Base-by-base conservation (phyloP, 2,888 invertebrate genomes). In the Cheiracanthium punctorium region DNA sequence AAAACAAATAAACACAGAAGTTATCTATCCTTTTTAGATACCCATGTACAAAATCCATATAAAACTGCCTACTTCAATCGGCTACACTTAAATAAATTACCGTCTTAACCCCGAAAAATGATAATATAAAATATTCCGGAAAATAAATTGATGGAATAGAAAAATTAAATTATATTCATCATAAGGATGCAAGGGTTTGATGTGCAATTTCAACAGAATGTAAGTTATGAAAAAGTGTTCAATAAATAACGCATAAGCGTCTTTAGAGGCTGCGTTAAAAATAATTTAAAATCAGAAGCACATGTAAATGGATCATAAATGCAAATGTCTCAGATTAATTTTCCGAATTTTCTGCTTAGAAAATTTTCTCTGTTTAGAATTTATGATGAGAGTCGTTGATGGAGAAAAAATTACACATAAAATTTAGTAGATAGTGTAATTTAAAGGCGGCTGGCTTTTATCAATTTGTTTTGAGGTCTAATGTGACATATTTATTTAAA, bases 301-400 rank as follows among this genome's bases (percentile, higher is more conserved):
- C 48, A 48, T 48, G 48, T 48, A 48, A 48, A 48, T 48, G 48
- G 48, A 48, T 48, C 48, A 48, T 48, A 48, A 48, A 48, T 48
- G 48, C 48, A 48, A 48, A 48, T 48, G 48, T 48, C 48, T 48
- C 48, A 48, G 48, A 48, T 48, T 48, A 48, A 48, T 17, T 48
- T 17, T 48, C 10, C 2, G 48, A 48, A 48, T 48, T 48, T 48
- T 48, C 17, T 17, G 8, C 48, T 12, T 2, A 48, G 17, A 17
- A 17, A 48, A 48, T 48, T 48, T 17, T 48, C 48, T 17, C 2
- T 48, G 17, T 48, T 48, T 48, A 48, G 48, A 48, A 48, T 48
- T 48, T 48, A 48, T 48, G 8, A 48, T 17, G 2, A 7, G 48
- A 48, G 17, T 48, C 48, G 17, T 10, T 48, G 17, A 48, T 48